Base-by-base conservation (phyloP, 2,797 vertebrate genomes). In the Pseudochirops corinnae region DNA sequence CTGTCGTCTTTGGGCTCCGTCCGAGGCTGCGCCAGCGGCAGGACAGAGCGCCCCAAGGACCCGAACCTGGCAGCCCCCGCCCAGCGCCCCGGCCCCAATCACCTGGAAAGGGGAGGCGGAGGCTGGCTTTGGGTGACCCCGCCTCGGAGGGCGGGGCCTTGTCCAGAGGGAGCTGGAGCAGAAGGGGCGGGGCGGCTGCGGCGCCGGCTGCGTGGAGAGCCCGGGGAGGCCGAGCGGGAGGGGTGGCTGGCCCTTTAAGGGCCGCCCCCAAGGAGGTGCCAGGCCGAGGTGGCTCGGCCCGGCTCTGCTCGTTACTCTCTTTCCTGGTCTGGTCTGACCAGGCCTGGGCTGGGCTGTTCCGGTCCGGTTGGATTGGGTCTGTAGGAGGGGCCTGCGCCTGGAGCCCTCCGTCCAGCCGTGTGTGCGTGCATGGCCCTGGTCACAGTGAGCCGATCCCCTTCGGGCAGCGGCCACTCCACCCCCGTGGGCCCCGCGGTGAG, bases 361-460 rank as follows among this genome's bases (percentile, higher is more conserved):
- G 33, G 39, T 55, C 56, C 74, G 74, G 16, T 82, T n/a, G 67
- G 67, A 82, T 24, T 53, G 39, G 91, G 94, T 62, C 91, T 55
- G 94, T 91, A 94, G 93, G 96, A 94, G 93, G 94, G 91, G 93
- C 46, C 46, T 6, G 87, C 18, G 92, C 55, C 55, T 31, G 28
- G 92, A 55, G 91, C 90, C 58, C 29, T 55, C 90, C 92, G 93
- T 28, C 60, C 94, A 56, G 93, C 26, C 92, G 57, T 90, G 26
- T 21, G 90, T 56, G 94, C 87, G 96, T 92, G 93, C 95, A 98
- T 99, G 98, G 98, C 98, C 93, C 97, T 99, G 96, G 98, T 98
- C 62, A 99, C 98, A 12, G 98, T 99, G 92, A 98, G 97, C 53
- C 98, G 98, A 50, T 98, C 98, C 33, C 98, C 98, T 28, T 98